Base-by-base conservation (phyloP, 2,797 vertebrate genomes). In the Phrynocephalus vlangalii region DNA sequence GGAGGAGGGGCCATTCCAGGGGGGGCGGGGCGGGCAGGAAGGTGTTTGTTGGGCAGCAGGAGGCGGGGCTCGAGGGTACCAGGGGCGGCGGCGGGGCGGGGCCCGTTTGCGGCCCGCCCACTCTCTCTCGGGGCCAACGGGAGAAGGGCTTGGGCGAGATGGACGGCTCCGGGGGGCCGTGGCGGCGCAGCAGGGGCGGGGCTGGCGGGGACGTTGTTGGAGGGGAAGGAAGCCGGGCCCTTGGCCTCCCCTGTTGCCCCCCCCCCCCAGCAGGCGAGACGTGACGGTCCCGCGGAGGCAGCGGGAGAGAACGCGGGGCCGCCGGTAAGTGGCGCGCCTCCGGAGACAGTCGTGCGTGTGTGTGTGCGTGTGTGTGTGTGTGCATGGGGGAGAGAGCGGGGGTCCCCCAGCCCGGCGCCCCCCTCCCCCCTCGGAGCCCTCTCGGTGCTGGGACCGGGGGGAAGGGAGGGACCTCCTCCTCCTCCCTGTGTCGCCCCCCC, bases 161-260 rank as follows among this genome's bases (percentile, higher is more conserved):
- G 83, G 87, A 56, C 60, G 67, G 30, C 68, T 28, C 2, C 5
- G 0, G 3, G 30, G 5, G 22, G 78, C 87, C 85, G 81, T 88
- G 68, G 60, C 26, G 6, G 18, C 16, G 44, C 2, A 48, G 22
- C 1, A 60, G n/a, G n/a, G 78, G n/a, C 5, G 60, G 75, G 0
- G 66, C 30, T 0, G 50, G 16, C 2, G 63, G 67, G 48, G 28
- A 70, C 44, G 87, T 88, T 88, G 87, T 78, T 81, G 76, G 78
- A 83, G 56, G 33, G 72, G 87, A 1, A 5, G 3, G 38, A 2
- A 38, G 87, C 83, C n/a, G 70, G 87, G 83, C 1, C 11, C 2
- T 6, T 3, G 2, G 10, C 22, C 63, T 75, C 44, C 77, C 15
- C 48, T 10, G 66, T 10, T 48, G 22, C 63, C 73, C 26, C 63